Evolutionary conservation across 2,888 invertebrate genomes (phyloP).

Genomic region (Lottia scabra): DNA sequence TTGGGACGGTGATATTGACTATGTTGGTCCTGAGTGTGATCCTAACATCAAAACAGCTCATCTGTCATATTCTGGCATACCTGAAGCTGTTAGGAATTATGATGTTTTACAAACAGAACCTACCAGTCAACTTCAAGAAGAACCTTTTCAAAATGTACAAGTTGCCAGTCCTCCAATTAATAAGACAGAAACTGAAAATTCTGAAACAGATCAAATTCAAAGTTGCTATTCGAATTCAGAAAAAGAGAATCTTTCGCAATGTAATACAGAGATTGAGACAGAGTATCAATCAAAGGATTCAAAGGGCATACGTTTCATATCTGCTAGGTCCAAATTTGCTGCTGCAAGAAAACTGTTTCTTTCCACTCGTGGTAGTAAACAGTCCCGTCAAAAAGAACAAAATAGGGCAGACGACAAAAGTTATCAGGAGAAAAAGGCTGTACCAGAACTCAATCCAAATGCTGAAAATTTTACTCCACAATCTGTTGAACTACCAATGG

Average conservation of each 20-base stretch:
- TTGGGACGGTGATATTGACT: neutral
- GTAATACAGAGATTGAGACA: neutral
- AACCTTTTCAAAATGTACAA: neutral
- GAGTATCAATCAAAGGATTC: neutral
- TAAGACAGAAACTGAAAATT: neutral
- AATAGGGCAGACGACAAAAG: no score
- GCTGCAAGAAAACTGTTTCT: neutral
- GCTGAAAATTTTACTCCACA: neutral
- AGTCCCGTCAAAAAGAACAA: no score
- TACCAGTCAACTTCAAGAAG: neutral
- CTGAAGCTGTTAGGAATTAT: neutral
- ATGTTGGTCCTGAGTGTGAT: neutral
- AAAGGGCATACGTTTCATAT: neutral
- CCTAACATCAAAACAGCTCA: neutral
- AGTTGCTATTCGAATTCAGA: neutral
- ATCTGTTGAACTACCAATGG: no score
- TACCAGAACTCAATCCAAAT: neutral
- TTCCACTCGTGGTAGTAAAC: neutral
- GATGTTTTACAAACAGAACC: neutral
- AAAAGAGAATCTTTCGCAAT: neutral
- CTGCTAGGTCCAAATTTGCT: neutral
- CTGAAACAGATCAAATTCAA: neutral
- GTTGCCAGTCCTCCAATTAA: neutral
- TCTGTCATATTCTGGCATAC: neutral
- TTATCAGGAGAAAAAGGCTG: no score